A percentile compares a stretch with the other conserved stretches of the same genome.
These are phyloP conservation scores for Galerucella nymphaeae DNA, from an alignment of 2,888 invertebrate species.

Conservation along the genomic window DNA sequence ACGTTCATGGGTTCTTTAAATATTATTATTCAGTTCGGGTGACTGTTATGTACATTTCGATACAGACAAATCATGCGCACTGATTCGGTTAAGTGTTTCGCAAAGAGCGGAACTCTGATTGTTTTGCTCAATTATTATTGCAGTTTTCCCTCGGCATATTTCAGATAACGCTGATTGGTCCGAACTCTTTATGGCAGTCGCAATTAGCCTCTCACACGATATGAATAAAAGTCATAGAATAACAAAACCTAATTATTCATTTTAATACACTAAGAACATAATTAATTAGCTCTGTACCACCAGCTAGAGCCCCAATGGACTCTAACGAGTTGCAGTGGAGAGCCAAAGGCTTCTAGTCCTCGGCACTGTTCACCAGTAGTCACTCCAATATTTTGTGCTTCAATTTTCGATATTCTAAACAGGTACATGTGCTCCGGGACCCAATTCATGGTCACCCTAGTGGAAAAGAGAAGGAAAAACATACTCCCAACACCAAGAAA, in stretches of 20 bases:
- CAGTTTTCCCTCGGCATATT: constrained; percentile 40
- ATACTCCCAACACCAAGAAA: too few species aligned
- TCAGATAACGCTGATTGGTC: constrained; percentile 18
- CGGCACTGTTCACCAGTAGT: too few species aligned
- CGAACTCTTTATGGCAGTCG: background rate
- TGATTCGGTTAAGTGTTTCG: constrained; percentile 55
- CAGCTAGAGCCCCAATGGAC: too few species aligned
- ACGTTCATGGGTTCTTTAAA: constrained; percentile 58
- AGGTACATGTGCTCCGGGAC: too few species aligned
- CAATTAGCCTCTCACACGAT: background rate
- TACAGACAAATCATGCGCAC: constrained; percentile 56
- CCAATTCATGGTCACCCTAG: too few species aligned
- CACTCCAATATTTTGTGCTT: too few species aligned
- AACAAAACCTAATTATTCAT: background rate
- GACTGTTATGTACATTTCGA: constrained; percentile 58
- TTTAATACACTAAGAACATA: too few species aligned
- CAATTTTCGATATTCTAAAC: too few species aligned
- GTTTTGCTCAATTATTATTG: constrained; percentile 45
- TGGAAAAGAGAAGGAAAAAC: too few species aligned
- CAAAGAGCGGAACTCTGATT: constrained; percentile 48
- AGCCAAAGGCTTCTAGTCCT: too few species aligned
- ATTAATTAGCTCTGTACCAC: too few species aligned
- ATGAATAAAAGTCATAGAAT: background rate
- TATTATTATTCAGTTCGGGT: constrained; percentile 60
- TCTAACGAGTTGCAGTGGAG: too few species aligned